Evolutionary conservation across 1,140 invertebrate genomes (phyloP).

Genomic region (Oncopodura yosiiana): DNA sequence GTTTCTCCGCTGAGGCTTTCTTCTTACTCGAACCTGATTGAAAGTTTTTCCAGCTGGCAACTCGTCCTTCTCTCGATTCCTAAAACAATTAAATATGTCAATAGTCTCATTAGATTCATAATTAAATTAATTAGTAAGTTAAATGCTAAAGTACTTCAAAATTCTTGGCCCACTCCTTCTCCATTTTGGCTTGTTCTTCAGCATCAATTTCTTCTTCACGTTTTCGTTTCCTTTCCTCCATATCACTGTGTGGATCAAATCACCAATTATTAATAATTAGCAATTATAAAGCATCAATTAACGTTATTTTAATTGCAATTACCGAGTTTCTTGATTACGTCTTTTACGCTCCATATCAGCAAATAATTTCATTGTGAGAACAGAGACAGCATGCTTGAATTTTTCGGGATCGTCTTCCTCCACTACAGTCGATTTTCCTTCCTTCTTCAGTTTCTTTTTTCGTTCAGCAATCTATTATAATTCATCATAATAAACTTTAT

Average conservation of each 20-base stretch:
- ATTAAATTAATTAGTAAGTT: constrained; percentile 14
- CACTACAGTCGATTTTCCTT: constrained; percentile 66
- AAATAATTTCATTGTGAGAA: constrained; percentile 97
- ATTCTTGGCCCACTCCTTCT: constrained; percentile 95
- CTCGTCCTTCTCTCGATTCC: constrained; percentile 85
- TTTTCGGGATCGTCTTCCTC: constrained; percentile 91
- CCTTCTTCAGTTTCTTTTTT: constrained; percentile 86
- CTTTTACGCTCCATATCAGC: constrained; percentile 85
- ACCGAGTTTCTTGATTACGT: constrained; percentile 30
- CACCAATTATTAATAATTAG: constrained; percentile 68
- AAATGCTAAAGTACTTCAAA: constrained; percentile 61
- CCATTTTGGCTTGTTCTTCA: constrained; percentile 74
- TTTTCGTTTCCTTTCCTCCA: constrained; percentile 90
- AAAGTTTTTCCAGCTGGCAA: constrained; percentile 92
- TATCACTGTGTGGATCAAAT: too few species aligned
- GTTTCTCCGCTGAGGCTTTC: constrained; percentile 48
- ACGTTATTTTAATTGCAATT: neutral
- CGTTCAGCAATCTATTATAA: constrained; percentile 77
- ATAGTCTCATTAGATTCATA: too few species aligned
- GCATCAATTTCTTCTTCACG: constrained; percentile 86
- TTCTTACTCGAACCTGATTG: constrained; percentile 55
- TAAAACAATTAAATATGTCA: constrained; percentile 41
- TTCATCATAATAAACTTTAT: neutral
- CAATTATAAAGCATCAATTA: constrained; percentile 35
- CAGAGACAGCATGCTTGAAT: constrained; percentile 88